Base-by-base conservation (phyloP, 2,888 invertebrate genomes). In the Hyposoter dolosus region DNA sequence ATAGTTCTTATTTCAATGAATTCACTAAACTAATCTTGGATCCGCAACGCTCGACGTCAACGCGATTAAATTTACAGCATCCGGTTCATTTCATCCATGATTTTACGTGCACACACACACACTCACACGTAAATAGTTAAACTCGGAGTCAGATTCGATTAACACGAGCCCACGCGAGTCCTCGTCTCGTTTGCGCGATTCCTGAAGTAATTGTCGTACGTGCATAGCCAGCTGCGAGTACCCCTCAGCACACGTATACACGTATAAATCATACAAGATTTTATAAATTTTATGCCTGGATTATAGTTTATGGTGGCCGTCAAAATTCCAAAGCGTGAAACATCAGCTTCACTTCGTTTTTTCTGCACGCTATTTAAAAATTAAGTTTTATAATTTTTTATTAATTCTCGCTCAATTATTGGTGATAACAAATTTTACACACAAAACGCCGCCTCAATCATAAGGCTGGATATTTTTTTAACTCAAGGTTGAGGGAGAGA, bases 41-140 rank as follows among this genome's bases (percentile, higher is more conserved):
- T 79, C 47, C 15, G 28, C 15, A 53, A 50, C 28, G 40, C 60
- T 60, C 43, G 47, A 60, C 69, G 60, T 60, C 69, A 82, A 68
- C 72, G 71, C 63, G 76, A 84, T 86, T 86, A 82, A 60, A 86
- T 86, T 86, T 81, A 86, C 81, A 53, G 63, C 81, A 84, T 86
- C 84, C 84, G 76, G 86, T 78, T 84, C 76, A 74, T 68, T 86
- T 63, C 69, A 69, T 76, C 50, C 68, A 75, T 56, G 32, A 60
- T 50, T 32, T n/a, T 75, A 40, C 28, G 7, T 28, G n/a, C 15
- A 60, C 69, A 35, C 35, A 50, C 63, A 72, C 71, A 28, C 50
- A 47, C n/a, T n/a, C 65, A 43, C 23, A 45, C 60, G 28, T 28
- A 28, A 40, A 66, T 40, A 47, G 66, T 32, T 50, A 66, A 50